Evolutionary conservation across 2,113 vertebrate genomes (phyloP).

Genomic region (Trogon surrucura): DNA sequence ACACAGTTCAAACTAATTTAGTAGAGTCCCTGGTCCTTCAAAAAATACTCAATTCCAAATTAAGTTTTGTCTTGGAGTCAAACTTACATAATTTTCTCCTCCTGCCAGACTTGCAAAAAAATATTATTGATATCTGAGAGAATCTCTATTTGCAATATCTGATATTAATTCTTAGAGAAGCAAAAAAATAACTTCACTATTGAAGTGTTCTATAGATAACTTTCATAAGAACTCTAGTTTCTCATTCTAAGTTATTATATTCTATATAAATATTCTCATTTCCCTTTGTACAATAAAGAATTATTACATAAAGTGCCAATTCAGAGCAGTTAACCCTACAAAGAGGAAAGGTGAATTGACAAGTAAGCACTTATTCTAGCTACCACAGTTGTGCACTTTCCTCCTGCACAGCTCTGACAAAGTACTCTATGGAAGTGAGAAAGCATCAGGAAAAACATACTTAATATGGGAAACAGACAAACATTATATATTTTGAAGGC

Average conservation of each 20-base stretch:
- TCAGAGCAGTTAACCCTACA: neutral
- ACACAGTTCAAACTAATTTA: neutral
- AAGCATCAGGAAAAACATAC: neutral
- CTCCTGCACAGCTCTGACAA: neutral
- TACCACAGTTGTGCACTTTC: neutral
- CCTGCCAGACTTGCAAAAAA: neutral
- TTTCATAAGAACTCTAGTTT: neutral
- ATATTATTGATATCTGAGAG: neutral
- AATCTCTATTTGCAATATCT: neutral
- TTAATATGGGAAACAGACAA: neutral
- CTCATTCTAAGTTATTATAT: neutral
- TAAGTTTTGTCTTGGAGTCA: neutral
- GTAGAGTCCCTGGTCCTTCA: neutral
- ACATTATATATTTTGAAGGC: neutral
- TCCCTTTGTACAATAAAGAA: neutral
- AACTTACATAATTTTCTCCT: neutral
- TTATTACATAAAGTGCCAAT: neutral
- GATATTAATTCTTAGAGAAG: neutral
- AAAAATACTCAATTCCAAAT: neutral
- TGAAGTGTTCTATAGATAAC: neutral
- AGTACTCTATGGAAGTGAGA: neutral
- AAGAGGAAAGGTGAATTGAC: neutral
- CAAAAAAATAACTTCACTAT: neutral
- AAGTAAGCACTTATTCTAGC: neutral
- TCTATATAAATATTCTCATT: neutral